Evolutionary conservation across 2,888 invertebrate genomes (phyloP), one percentile per base, ranked within the genome.

Genomic region (Plagodis dolabraria): DNA sequence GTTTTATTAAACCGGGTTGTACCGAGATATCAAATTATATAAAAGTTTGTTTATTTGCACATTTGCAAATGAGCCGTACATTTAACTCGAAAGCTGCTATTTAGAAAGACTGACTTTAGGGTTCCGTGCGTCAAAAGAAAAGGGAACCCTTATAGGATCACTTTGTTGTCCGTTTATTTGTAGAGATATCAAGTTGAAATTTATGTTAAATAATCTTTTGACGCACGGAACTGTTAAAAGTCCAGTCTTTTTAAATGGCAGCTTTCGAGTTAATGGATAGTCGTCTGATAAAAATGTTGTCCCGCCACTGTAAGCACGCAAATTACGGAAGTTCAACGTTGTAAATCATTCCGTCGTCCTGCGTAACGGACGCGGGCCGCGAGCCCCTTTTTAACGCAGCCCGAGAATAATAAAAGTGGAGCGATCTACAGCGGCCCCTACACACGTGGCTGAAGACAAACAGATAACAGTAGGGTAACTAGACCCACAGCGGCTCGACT

Each of bases 271-370:
- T 59, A 60, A 64, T 62, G 51, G 45, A 61, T 55, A 47, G 63
- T 48, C 53, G 35, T 49, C 34, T 47, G 59, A 65, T 63, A 62
- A 63, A 65, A 65, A 63, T 55, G 65, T 60, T 60, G 56, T 59
- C 60, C 60, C 38, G 49, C 42, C 61, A 38, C 54, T 58, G 57
- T 34, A 46, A 47, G 54, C 53, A 57, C 59, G 62, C 60, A 65
- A 65, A 64, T 68, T 64, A 59, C 62, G 60, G 58, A 57, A 60
- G 57, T 65, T 55, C 58, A 56, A 45, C 60, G 44, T 22, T 58
- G 55, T 65, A 63, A 68, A 65, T 68, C 65, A 65, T 65, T 63
- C 47, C 54, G 53, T 57, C 52, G 51, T 60, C 48, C 51, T 49
- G 33, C 7, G 52, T 40, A 45, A 35, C 36, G 45, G 52, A 38